A percentile compares a stretch with the other conserved stretches of the same genome.
Conservation (phyloP, 2,888 invertebrate species). For the Hypomecis atomaria region DNA sequence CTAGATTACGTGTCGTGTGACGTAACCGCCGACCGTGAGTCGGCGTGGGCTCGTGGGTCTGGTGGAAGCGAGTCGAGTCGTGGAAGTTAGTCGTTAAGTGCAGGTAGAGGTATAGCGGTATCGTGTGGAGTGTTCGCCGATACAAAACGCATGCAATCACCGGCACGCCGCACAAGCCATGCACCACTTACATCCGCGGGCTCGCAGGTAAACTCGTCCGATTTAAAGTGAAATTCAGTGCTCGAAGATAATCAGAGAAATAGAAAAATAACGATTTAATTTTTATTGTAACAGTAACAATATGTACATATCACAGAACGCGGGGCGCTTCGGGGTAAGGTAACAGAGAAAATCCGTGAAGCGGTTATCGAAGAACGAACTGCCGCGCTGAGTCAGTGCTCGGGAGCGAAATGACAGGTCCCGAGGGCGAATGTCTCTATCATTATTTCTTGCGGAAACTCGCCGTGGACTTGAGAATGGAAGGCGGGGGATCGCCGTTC, state of each 20-base stretch:
- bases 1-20: conserved; percentile 50
- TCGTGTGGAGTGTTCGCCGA: conserved; percentile 56
- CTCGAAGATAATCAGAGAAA: conserved; percentile 68
- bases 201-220: conserved; percentile 59
- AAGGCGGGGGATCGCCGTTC: conserved; percentile 82
- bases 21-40: conserved; percentile 53
- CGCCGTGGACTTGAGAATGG: conserved; percentile 80
- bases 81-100: conserved; percentile 57
- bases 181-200: conserved; percentile 78
- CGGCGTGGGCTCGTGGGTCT: conserved; percentile 50
- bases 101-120: conserved; percentile 52
- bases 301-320: conserved; percentile 84
- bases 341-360: conserved; percentile 63
- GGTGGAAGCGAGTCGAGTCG: conserved; percentile 54
- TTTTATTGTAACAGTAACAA: conserved; percentile 84
- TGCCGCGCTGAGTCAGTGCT: conserved; percentile 69
- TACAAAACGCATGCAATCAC: conserved; percentile 75
- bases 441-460: conserved; percentile 83
- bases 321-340: conserved; percentile 82
- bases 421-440: conserved; percentile 58
- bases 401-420: conserved; percentile 62
- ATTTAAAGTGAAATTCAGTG: conserved; percentile 63
- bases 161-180: conserved; percentile 78
- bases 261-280: conserved; percentile 66
- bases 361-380: conserved; percentile 64